phyloP scores from a whole-genome alignment of 2,113 vertebrate genomes.

The Poecile atricapillus region DNA sequence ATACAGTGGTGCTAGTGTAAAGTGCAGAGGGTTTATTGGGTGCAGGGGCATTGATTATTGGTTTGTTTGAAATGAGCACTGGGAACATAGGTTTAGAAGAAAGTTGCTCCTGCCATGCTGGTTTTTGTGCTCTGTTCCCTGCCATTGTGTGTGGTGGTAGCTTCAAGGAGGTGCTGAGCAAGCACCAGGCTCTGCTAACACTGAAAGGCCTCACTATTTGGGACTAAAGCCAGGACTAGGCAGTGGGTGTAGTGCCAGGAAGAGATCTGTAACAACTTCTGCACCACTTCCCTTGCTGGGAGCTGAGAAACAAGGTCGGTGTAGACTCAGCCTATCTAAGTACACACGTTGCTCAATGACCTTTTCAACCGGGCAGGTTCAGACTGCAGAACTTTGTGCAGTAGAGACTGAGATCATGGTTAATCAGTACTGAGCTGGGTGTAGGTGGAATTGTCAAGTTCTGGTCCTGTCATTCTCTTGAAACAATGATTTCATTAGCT shows the following conservation, averaged over 20 bases:
- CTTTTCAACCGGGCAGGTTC: conserved; percentile 4
- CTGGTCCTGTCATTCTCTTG: neutral
- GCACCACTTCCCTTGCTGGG: neutral
- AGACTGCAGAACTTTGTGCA: neutral
- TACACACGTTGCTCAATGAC: neutral
- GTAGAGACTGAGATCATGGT: neutral
- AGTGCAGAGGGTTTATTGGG: neutral
- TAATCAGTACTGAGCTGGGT: neutral
- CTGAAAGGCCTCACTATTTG: neutral
- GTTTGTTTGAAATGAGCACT: neutral
- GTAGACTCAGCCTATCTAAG: neutral
- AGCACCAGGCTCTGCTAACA: neutral
- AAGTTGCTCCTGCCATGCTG: neutral
- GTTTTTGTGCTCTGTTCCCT: neutral
- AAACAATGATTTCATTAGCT: conserved; percentile 1
- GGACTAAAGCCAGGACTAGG: neutral
- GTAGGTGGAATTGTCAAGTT: neutral
- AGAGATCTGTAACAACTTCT: neutral
- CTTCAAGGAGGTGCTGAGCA: neutral
- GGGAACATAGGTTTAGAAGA: neutral
- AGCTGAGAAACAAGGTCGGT: neutral
- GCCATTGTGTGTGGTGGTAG: neutral
- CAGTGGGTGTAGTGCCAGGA: accelerated
- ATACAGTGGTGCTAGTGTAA: neutral
- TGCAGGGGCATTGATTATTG: neutral